Conservation (phyloP, 1,140 invertebrate species). For the Microplitis mediator region DNA sequence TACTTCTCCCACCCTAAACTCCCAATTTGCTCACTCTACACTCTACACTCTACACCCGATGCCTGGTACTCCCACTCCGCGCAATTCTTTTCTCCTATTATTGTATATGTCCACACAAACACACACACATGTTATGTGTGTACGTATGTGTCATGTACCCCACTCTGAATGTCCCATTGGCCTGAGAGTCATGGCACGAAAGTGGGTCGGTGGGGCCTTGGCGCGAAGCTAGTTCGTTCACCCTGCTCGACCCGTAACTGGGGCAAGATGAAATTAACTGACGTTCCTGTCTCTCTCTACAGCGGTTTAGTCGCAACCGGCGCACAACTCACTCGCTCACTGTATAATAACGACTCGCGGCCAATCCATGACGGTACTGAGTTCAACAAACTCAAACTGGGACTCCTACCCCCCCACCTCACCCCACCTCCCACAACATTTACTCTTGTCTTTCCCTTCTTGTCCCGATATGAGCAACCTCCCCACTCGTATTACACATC, state of each 20-base stretch:
- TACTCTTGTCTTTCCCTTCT: constrained; percentile 13
- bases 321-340: constrained; percentile 16
- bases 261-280: constrained; percentile 65
- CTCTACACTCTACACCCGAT: not conserved
- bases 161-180: constrained; percentile 8
- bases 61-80: not conserved
- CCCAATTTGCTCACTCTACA: not conserved
- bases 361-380: constrained; percentile 45
- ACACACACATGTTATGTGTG: too few species aligned
- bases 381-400: constrained; percentile 62
- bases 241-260: constrained; percentile 62
- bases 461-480: constrained; percentile 9
- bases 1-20: not conserved
- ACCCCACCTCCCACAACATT: constrained; percentile 14
- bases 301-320: too few species aligned
- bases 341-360: constrained; percentile 27
- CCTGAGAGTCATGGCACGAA: constrained; percentile 40
- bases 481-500: constrained; percentile 35
- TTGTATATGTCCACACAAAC: too few species aligned
- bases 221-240: constrained; percentile 64
- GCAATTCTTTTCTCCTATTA: too few species aligned
- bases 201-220: constrained; percentile 63
- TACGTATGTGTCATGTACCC: not conserved
- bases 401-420: constrained; percentile 39
- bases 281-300: constrained; percentile 36